Base-by-base conservation (phyloP, 2,888 invertebrate genomes). In the Patella caerulea region DNA sequence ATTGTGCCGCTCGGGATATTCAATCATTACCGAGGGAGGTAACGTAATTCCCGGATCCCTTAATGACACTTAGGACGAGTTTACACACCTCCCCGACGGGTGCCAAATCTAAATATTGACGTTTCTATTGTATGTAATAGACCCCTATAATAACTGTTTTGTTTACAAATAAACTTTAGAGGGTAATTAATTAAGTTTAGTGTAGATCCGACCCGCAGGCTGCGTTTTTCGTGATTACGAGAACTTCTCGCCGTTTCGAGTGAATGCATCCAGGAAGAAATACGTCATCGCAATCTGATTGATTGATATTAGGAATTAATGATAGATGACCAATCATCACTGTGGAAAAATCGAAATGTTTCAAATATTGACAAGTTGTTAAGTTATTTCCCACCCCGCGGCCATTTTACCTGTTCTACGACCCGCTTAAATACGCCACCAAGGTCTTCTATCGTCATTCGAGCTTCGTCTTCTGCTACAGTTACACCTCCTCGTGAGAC, bases 301-400 rank as follows among this genome's bases (percentile, higher is more conserved):
- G 65, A 65, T 65, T 65, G 65, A 24, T 45, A 45, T 24, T 65
- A 24, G 19, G 19, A 65, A 65, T 65, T 24, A 65, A 24, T 65
- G 65, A 65, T 65, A 19, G 65, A 65, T 65, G 12, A 65, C 65
- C 65, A 65, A 65, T 65, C 65, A 65, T 24, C 14, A 24, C 19
- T 24, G 65, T 24, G 65, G 65, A 24, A 65, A 65, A 65, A 65
- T 65, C 65, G 65, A 65, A 45, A 65, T 65, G 24, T 65, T 65
- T 65, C 24, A 24, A 19, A 65, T 65, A 65, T 65, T 65, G 65
- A 24, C 65, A 65, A 65, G 19, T 24, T 24, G 65, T 19, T 65
- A 65, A 65, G 24, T 65, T 65, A 65, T 65, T 65, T 65, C 65
- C 65, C 24, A 65, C 65, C 65, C 65, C 24, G 12, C 19, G 65